Conservation (phyloP, 2,113 vertebrate genomes). For the Lepus timidus region DNA sequence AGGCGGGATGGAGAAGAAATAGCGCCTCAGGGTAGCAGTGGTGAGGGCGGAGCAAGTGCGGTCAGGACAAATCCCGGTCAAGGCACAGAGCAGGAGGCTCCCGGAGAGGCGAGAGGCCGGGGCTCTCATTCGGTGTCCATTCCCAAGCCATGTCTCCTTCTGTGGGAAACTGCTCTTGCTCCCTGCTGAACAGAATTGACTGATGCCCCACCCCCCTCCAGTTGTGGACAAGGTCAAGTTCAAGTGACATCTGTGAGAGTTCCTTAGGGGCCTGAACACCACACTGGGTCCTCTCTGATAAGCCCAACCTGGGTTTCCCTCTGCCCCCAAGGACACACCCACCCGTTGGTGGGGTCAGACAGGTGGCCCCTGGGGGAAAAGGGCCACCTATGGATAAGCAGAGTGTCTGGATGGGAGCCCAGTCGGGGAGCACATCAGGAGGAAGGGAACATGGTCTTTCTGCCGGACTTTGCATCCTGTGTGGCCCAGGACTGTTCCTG, state of each 20-base stretch:
- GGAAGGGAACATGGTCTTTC: background rate
- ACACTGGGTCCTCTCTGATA: accelerated
- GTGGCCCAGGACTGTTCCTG: background rate
- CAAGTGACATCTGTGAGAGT: too few species aligned
- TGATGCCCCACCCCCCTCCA: too few species aligned
- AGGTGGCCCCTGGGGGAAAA: background rate
- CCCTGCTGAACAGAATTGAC: accelerated
- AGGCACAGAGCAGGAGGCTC: accelerated
- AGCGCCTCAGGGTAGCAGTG: accelerated
- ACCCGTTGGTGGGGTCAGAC: background rate
- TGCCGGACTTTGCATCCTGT: background rate
- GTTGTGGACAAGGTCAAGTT: accelerated
- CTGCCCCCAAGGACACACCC: too few species aligned
- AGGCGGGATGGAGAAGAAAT: background rate
- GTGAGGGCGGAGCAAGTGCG: too few species aligned
- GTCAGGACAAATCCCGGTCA: accelerated
- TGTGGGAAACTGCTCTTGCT: too few species aligned
- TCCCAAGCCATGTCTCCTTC: background rate
- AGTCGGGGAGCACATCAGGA: too few species aligned
- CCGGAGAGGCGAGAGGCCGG: background rate
- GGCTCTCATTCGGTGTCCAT: background rate
- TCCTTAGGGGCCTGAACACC: background rate
- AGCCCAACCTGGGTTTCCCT: background rate
- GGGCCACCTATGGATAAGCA: too few species aligned
- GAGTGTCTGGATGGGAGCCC: background rate